These are phyloP conservation scores for Prosopocoilus inquinatus DNA, from an alignment of 2,888 invertebrate species.

Conservation along the genomic window DNA sequence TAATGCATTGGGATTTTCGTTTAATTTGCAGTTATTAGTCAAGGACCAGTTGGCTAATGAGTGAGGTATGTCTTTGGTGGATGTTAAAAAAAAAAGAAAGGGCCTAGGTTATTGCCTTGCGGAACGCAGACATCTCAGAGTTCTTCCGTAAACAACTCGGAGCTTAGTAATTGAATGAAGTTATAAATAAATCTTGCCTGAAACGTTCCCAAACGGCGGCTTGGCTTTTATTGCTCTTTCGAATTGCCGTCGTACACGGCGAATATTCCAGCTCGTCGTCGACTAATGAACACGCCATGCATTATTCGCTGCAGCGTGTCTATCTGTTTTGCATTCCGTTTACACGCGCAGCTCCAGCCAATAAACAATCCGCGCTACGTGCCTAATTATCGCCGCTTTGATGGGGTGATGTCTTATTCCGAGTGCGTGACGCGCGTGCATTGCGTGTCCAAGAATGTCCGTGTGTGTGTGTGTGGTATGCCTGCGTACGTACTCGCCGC, in stretches of 20 bases:
- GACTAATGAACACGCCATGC: background rate
- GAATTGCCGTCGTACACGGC: background rate
- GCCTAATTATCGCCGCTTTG: conserved; percentile 31
- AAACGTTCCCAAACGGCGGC: too few species aligned
- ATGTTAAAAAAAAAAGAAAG: too few species aligned
- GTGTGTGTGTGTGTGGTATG: conserved; percentile 15
- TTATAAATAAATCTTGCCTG: too few species aligned
- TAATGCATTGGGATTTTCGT: too few species aligned
- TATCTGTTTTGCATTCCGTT: conserved; percentile 11
- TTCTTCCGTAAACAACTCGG: too few species aligned
- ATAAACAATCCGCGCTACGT: conserved; percentile 35
- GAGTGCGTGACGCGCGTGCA: conserved; percentile 32
- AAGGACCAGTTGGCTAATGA: too few species aligned
- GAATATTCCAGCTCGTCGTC: background rate
- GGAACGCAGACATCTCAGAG: too few species aligned
- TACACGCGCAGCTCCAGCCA: conserved; percentile 17
- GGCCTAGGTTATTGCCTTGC: too few species aligned
- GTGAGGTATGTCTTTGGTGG: too few species aligned
- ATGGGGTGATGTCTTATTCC: conserved; percentile 36
- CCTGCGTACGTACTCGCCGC: conserved; percentile 7
- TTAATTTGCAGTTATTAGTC: too few species aligned
- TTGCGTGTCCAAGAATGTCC: conserved; percentile 28
- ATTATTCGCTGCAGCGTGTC: background rate
- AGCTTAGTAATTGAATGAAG: too few species aligned
- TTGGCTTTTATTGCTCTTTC: too few species aligned